These are phyloP conservation scores for Thamnophis sirtalis DNA, from an alignment of 2,113 vertebrate genomes.

Conservation along the genomic window DNA sequence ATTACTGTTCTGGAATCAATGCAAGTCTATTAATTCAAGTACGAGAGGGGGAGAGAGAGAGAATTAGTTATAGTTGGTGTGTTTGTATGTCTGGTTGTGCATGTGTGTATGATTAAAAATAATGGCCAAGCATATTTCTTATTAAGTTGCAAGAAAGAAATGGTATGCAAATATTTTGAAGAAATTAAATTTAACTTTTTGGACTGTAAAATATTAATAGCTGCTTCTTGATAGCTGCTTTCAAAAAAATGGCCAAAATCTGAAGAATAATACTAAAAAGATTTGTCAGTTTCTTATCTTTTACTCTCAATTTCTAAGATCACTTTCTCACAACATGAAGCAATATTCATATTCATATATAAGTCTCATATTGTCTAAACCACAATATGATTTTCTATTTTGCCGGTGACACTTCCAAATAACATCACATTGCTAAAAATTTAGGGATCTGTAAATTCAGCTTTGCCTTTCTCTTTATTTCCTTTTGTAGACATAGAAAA, in stretches of 20 bases:
- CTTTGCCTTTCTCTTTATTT: no score
- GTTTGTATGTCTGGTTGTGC: neutral
- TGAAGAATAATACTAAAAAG: neutral
- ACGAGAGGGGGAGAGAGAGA: no score
- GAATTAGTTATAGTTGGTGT: neutral
- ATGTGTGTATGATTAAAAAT: neutral
- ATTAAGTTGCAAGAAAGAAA: neutral
- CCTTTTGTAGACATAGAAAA: no score
- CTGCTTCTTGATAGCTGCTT: neutral
- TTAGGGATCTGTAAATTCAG: no score
- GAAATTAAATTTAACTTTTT: neutral
- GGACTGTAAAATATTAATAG: neutral
- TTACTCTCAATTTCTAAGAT: neutral
- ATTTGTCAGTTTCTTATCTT: neutral
- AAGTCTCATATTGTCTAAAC: neutral
- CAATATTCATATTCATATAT: neutral
- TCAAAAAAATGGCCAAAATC: neutral
- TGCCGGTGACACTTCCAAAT: neutral
- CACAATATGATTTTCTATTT: neutral
- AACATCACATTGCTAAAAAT: neutral
- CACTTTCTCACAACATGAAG: neutral
- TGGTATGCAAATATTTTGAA: neutral
- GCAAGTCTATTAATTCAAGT: neutral
- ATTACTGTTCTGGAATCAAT: neutral
- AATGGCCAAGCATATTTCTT: neutral